These are phyloP conservation scores for Halichondria panicea DNA, from an alignment of 37 sponge, comb jelly and placozoan genomes.

Conservation along the genomic window DNA sequence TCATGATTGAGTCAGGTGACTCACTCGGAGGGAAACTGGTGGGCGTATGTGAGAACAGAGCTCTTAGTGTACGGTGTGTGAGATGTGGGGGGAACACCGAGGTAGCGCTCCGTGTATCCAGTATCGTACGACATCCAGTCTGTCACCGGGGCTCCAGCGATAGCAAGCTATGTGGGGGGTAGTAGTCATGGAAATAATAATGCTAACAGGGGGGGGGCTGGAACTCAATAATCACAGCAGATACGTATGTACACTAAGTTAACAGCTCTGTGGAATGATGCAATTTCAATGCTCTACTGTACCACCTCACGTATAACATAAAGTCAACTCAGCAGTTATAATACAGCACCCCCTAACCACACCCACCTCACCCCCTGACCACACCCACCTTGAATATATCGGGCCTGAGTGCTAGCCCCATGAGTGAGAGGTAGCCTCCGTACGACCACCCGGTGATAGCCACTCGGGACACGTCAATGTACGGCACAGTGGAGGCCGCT, in stretches of 20 bases:
- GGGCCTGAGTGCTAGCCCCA: constrained; percentile 77
- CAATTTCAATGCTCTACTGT: neutral
- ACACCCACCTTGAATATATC: constrained; percentile 74
- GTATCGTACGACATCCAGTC: constrained; percentile 87
- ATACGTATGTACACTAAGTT: too few relatives aligned
- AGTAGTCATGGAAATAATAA: neutral
- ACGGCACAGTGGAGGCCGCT: constrained; percentile 35
- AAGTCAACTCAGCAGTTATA: neutral
- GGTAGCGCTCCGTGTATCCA: constrained; percentile 90
- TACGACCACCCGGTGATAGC: constrained; percentile 90
- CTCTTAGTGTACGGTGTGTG: constrained; percentile 20
- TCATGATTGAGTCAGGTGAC: neutral
- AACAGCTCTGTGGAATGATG: neutral
- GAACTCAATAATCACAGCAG: neutral
- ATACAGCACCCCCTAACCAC: neutral
- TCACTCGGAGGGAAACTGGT: constrained; percentile 44
- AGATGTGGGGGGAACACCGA: constrained; percentile 52
- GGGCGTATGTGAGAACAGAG: constrained; percentile 25
- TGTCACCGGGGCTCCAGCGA: constrained; percentile 85
- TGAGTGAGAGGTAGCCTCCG: constrained; percentile 91
- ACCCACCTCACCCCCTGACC: neutral
- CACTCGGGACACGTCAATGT: constrained; percentile 68
- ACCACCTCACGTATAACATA: neutral
- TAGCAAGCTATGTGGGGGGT: constrained; percentile 41
- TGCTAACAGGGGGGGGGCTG: neutral